Evolutionary conservation across 2,797 vertebrate species (phyloP), one percentile per base, ranked within the genome.

Genomic region (Pogonophryne albipinna): DNA sequence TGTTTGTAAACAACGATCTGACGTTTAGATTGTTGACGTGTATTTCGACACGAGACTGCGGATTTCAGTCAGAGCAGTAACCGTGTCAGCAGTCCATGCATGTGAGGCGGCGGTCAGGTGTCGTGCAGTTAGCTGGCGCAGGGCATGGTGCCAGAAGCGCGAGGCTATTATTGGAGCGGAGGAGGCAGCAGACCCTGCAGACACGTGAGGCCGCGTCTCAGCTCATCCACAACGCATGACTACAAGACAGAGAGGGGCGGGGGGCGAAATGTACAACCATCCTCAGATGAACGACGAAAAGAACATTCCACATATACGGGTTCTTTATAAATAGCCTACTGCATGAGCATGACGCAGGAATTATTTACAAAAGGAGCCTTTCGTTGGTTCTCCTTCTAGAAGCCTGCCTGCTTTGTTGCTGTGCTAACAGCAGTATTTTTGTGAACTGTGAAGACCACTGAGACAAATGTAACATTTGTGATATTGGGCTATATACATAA

Each of bases 101-200:
- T 95, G 95, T 96, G 95, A 96, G 94, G 85, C 83, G 80, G 75
- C 86, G 94, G 95, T 96, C 95, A 95, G 95, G 95, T 96, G 95
- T 95, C 91, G 84, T 83, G 92, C 90, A 68, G 91, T 79, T 87
- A 59, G 85, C 85, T 83, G 89, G 85, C 84, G 79, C 83, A 84
- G 88, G 94, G 93, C 93, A 88, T 74, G 57, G 76, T 89, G 94
- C 95, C 95, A 94, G 71, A 87, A 85, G 84, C 94, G 92, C 85
- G 80, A 77, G 85, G 91, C 91, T 95, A 93, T 95, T 94, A 94
- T 94, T 95, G 94, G 94, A 94, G 91, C 83, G 83, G 89, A 85
- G 90, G 91, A 94, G 93, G 93, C 88, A 82, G 89, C 87, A 87
- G 89, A 89, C 87, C 89, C 89, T 74, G 82, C 88, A 86, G 88